Conservation (phyloP, 2,888 invertebrate species). For the Mythimna loreyi region DNA sequence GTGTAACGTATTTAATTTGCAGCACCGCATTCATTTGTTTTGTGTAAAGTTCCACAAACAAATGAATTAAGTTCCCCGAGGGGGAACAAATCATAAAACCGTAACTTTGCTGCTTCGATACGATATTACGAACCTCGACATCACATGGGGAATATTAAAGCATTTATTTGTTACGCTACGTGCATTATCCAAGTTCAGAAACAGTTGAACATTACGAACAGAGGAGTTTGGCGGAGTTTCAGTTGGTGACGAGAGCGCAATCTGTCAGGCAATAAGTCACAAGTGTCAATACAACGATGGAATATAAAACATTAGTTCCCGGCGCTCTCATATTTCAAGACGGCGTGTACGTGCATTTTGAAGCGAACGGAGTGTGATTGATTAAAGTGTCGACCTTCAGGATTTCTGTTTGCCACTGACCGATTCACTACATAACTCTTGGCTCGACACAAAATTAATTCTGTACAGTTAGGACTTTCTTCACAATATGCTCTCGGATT, state of each 20-base stretch:
- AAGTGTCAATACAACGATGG: slow-evolving; percentile 84
- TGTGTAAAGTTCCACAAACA: slow-evolving; percentile 51
- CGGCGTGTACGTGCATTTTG: slow-evolving; percentile 82
- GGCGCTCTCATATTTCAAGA: slow-evolving; percentile 81
- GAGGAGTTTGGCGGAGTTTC: slow-evolving; percentile 30
- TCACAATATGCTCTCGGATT: slow-evolving; percentile 32
- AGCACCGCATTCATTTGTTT: slow-evolving; percentile 49
- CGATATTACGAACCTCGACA: slow-evolving; percentile 38
- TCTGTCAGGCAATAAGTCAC: slow-evolving; percentile 84
- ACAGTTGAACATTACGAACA: slow-evolving; percentile 36
- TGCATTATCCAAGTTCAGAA: slow-evolving; percentile 44
- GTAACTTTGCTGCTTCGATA: slow-evolving; percentile 49
- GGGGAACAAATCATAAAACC: slow-evolving; percentile 54
- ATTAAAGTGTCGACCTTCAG: slow-evolving; percentile 82
- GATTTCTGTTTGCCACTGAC: slow-evolving; percentile 67
- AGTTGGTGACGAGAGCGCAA: slow-evolving; percentile 66
- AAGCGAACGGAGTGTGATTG: slow-evolving; percentile 78
- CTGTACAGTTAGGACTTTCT: slow-evolving; percentile 37
- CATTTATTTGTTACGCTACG: slow-evolving; percentile 44
- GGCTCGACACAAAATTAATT: slow-evolving; percentile 50
- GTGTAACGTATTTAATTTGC: slow-evolving; percentile 52
- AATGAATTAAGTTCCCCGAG: slow-evolving; percentile 44
- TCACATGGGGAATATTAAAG: slow-evolving; percentile 54
- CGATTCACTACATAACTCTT: slow-evolving; percentile 58
- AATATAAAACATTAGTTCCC: slow-evolving; percentile 85